A percentile compares a stretch with the other conserved stretches of the same genome.
Conservation (phyloP, 2,797 vertebrate genomes). For the Protonibea diacanthus region DNA sequence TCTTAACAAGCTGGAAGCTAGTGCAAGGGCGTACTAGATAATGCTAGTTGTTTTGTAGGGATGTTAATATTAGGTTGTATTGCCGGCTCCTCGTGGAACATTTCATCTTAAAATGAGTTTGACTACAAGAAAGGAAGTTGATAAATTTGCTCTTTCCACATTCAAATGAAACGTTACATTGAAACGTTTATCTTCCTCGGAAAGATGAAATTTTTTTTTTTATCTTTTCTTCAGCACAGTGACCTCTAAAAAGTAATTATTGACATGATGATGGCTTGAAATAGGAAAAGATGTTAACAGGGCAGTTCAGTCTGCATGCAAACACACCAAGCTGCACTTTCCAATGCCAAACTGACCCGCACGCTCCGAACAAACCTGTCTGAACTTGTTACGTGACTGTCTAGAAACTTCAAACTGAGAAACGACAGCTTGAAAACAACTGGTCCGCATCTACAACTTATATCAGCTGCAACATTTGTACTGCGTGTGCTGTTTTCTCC, state of each 20-base stretch:
- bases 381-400: neutral
- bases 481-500: conserved; percentile 8
- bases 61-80: conserved; percentile 15
- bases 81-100: neutral
- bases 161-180: conserved; percentile 22
- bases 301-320: conserved; percentile 3
- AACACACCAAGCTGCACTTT: neutral
- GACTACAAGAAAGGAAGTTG: neutral
- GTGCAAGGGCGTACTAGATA: neutral
- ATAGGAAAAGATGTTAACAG: neutral
- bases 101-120: conserved; percentile 33
- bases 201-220: conserved; percentile 14
- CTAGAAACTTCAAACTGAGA: neutral
- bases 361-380: neutral
- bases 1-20: conserved; percentile 2
- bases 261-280: neutral
- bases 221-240: neutral
- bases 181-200: conserved; percentile 17
- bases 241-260: conserved; percentile 11
- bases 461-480: conserved; percentile 25
- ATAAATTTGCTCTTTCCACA: conserved; percentile 12
- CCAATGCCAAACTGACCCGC: neutral
- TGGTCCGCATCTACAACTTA: conserved; percentile 14
- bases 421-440: conserved; percentile 4
- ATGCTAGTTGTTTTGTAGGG: conserved; percentile 25